A percentile compares a stretch with the other conserved stretches of the same genome.
Evolutionary conservation across 2,113 vertebrate genomes (phyloP).

Genomic region (Sander lucioperca): DNA sequence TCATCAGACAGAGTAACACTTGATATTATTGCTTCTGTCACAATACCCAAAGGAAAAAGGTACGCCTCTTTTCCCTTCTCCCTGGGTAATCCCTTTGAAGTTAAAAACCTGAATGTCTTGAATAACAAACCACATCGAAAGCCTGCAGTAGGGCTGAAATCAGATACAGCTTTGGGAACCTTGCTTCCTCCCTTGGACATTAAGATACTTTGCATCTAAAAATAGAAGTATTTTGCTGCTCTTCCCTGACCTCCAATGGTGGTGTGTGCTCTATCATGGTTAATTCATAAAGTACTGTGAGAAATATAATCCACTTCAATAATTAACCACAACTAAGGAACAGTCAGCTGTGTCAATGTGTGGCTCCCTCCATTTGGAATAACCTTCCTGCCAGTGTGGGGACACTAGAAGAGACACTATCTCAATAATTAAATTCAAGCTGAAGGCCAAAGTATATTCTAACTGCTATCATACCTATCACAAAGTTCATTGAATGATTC

Average conservation of each 20-base stretch:
- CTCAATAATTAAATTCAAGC: constrained; percentile 15
- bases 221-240: constrained; percentile 22
- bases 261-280: constrained; percentile 24
- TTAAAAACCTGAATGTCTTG: neutral
- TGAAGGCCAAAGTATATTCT: neutral
- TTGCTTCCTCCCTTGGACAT: neutral
- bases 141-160: neutral
- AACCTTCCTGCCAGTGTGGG: neutral
- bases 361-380: neutral
- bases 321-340: constrained; percentile 34
- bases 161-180: neutral
- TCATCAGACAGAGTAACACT: constrained; percentile 19
- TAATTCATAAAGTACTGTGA: constrained; percentile 56
- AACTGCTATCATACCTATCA: neutral
- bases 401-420: neutral
- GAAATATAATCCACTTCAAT: constrained; percentile 48
- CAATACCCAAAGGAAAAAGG: neutral
- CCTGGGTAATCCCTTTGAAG: neutral
- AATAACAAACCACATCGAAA: neutral
- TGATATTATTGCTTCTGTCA: constrained; percentile 26
- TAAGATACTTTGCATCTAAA: constrained; percentile 10
- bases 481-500: neutral
- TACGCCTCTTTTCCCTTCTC: neutral
- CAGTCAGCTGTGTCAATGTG: neutral
- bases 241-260: constrained; percentile 13